Evolutionary conservation across 1,140 invertebrate species (phyloP), one percentile per base, ranked within the genome.

Genomic region (Aphelinus atriplicis): DNA sequence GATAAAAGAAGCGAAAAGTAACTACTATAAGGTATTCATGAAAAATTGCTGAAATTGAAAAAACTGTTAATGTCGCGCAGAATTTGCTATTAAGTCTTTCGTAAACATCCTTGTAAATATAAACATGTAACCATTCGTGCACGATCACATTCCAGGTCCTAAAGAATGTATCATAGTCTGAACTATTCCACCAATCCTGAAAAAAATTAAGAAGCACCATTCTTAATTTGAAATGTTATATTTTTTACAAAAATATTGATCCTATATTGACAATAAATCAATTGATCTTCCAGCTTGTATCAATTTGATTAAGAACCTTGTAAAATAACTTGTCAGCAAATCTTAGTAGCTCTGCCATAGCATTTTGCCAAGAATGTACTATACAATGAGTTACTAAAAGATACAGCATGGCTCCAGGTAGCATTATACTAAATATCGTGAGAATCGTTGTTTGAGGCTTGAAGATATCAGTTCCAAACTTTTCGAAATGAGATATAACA

Each of bases 171-270:
- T 91, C 91, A 83, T 94, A 98, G 1, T 92, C 92, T 2, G 92
- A 92, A 4, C 92, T 92, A 63, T 95, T 97, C 97, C 97, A 99
- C 97, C 97, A 99, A 80, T 98, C 96, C 92, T 96, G 82, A 10
- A 88, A 87, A 65, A 78, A 80, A 80, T 74, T 45, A 56, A 26
- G 26, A 26, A 26, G 26, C 26, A 26, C 26, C 26, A 26, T 26
- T 26, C 26, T 26, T 26, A 26, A 26, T 26, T 26, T 26, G 26
- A 26, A 26, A 26, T 26, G 26, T 26, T 26, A 26, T 26, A 26
- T 26, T 26, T 26, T 26, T 26, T 26, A 26, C 26, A 26, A 26
- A 26, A 26, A 26, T 26, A 26, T 26, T 26, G 26, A 26, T 26
- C 26, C 26, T 26, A 26, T 26, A 26, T 26, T 26, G 26, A 26